Base-by-base conservation (phyloP, 2,797 vertebrate species). In the Phataginus tricuspis region DNA sequence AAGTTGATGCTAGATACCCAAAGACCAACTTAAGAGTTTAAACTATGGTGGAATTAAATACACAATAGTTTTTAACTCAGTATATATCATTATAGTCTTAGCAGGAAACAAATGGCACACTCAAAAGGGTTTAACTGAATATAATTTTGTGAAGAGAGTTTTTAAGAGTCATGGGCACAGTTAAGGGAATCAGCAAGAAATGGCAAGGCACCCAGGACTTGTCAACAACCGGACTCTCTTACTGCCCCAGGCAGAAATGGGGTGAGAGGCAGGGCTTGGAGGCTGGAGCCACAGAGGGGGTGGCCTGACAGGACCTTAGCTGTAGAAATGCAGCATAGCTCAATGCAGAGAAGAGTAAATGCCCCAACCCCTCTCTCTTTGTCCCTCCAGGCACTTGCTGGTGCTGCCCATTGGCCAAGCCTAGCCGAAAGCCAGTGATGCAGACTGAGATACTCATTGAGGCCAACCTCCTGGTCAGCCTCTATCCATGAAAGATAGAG, bases 21-120 rank as follows among this genome's bases (percentile, higher is more conserved):
- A 79, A 90, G 80, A 69, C 83, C 79, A 86, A 69, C 82, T 97
- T 93, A 77, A 95, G 90, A 80, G 37, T 72, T 75, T 95, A 42
- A 86, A 96, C 55, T 68, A 51, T 49, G 16, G 79, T 29, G 8
- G 45, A 63, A 92, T 88, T 78, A 88, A 86, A 92, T 53, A 80
- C 51, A 53, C 23, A 74, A 75, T 25, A 8, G 31, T 74, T 92
- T 96, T 92, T 77, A 87, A 92, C 68, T 79, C 42, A 74, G 18
- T 79, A 10, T 89, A 0, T 92, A 59, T 83, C 55, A 75, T 74
- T 75, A 90, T 51, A n/a, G 7, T 79, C 53, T 80, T 71, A 95
- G 49, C 39, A 95, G 39, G 39, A 78, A 95, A 94, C 63, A 59
- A 75, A 84, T 42, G 63, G 9, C 42, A 27, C 13, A 15, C 29